Evolutionary conservation across 2,113 vertebrate genomes (phyloP).

Genomic region (Thymallus thymallus): DNA sequence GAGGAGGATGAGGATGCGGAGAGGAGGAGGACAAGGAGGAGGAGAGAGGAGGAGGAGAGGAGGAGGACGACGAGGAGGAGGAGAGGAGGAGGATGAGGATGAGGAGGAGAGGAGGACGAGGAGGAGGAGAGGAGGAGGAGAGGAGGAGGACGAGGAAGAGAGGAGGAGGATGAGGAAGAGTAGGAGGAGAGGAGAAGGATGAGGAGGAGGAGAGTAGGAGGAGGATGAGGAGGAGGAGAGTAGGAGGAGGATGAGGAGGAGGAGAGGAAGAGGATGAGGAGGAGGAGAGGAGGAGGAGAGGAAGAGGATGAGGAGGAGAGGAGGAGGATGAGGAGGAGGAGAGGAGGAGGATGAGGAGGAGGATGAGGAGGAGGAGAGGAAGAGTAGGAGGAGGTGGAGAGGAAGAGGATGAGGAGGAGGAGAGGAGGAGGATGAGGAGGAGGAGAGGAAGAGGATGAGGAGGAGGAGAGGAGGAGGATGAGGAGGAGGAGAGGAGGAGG

Average conservation of each 20-base stretch:
- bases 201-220: no score
- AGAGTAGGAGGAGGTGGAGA: no score
- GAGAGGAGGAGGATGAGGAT: not conserved
- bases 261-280: accelerated
- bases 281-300: accelerated
- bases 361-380: no score
- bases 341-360: no score
- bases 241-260: accelerated
- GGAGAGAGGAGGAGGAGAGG: not conserved
- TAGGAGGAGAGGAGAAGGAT: accelerated
- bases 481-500: no score
- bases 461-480: accelerated
- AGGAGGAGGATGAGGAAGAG: no score
- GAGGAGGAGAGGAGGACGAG: not conserved
- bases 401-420: no score
- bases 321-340: no score
- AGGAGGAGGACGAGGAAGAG: no score
- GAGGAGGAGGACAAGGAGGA: not conserved
- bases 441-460: accelerated
- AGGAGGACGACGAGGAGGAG: not conserved
- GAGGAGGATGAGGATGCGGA: no score
- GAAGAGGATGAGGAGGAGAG: accelerated
- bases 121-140: conserved; percentile 64
- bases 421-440: no score
- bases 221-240: accelerated